Conservation (phyloP, 2,113 vertebrate species). For the Mobula birostris region DNA sequence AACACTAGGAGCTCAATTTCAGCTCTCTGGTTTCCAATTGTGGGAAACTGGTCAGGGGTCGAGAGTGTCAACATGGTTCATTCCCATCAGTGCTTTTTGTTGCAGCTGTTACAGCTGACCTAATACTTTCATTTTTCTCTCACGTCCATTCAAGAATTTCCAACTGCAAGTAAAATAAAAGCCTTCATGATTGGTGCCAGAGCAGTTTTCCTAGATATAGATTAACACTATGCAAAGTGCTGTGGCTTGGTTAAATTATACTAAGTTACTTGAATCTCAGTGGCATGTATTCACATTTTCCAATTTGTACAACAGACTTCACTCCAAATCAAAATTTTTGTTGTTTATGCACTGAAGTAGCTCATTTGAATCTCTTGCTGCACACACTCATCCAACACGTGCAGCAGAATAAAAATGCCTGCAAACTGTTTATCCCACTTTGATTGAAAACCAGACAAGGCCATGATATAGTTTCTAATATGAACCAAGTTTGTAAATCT, state of each 20-base stretch:
- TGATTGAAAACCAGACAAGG: not conserved
- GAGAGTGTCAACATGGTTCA: constrained; percentile 4
- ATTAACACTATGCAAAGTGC: not conserved
- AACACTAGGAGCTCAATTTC: not conserved
- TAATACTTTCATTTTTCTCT: constrained; percentile 8
- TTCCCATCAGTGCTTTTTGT: not conserved
- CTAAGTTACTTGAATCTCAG: too few species aligned
- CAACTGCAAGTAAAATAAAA: not conserved
- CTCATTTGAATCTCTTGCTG: not conserved
- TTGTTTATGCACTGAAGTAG: not conserved
- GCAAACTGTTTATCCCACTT: not conserved
- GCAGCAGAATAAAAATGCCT: not conserved
- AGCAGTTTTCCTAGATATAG: not conserved
- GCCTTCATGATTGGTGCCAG: not conserved
- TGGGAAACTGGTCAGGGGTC: not conserved
- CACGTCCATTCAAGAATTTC: not conserved
- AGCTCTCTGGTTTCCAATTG: not conserved
- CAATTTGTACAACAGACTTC: not conserved
- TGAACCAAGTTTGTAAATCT: not conserved
- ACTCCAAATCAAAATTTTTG: not conserved
- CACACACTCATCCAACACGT: not conserved
- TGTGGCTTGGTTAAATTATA: not conserved
- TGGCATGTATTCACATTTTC: not conserved
- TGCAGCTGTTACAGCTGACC: constrained; percentile 1
- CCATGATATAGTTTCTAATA: not conserved